Percentiles rank a stretch among this genome's conserved stretches.
Conservation (phyloP, 2,113 vertebrate genomes). For the Pterocles gutturalis region DNA sequence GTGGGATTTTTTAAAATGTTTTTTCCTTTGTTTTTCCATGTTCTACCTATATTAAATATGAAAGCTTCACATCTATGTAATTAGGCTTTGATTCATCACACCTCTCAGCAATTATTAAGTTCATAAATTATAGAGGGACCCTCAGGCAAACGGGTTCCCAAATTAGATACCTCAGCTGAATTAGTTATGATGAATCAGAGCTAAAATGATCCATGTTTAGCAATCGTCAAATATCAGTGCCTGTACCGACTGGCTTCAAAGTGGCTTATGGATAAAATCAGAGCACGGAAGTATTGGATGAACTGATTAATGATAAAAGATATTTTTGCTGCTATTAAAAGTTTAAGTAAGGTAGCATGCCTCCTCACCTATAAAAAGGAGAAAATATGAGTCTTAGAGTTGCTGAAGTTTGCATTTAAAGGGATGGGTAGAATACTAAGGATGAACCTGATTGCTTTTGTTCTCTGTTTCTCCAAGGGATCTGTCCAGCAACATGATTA, state of each 20-base stretch:
- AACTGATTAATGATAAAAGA: not conserved
- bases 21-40: not conserved
- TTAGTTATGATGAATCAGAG: constrained; percentile 48
- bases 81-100: constrained; percentile 45
- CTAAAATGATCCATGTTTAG: constrained; percentile 22
- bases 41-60: not conserved
- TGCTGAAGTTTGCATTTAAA: not conserved
- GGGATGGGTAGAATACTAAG: not conserved
- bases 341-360: not conserved
- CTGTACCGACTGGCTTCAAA: not conserved
- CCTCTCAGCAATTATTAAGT: constrained; percentile 31
- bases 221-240: not conserved
- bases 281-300: not conserved
- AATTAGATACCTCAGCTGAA: constrained; percentile 48
- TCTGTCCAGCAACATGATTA: constrained; percentile 80
- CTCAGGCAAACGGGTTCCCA: constrained; percentile 26
- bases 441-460: not conserved
- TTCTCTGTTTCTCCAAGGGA: constrained; percentile 58
- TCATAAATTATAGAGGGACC: constrained; percentile 53
- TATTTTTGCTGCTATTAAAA: not conserved
- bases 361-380: not conserved
- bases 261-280: not conserved
- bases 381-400: not conserved
- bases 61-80: constrained; percentile 20
- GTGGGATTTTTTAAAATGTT: rapidly evolving